Evolutionary conservation across 2,113 vertebrate species (phyloP).

Genomic region (Lasiurus borealis): DNA sequence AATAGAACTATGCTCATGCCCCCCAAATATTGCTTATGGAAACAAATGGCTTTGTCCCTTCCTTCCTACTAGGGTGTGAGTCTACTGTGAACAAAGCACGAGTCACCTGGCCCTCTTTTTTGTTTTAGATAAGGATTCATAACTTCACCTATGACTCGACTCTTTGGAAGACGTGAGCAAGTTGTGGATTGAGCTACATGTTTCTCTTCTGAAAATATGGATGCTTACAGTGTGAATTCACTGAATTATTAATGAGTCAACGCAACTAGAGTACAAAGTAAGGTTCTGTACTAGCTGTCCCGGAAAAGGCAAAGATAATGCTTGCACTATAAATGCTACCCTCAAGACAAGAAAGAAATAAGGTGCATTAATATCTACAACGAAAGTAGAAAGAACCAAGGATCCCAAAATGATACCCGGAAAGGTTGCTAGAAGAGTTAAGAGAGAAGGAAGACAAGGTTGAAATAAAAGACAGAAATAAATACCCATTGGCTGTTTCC

Average conservation of each 20-base stretch:
- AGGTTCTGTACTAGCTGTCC: neutral
- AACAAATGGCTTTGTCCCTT: neutral
- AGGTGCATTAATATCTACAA: neutral
- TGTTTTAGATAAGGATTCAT: neutral
- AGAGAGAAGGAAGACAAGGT: neutral
- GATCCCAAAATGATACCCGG: neutral
- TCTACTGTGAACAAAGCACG: neutral
- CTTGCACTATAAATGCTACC: neutral
- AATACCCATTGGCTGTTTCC: neutral
- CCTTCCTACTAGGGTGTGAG: neutral
- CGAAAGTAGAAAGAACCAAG: neutral
- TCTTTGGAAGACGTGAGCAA: neutral
- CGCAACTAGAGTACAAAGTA: neutral
- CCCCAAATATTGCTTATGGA: neutral
- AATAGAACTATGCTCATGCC: neutral
- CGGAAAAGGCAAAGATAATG: neutral
- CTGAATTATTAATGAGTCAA: neutral
- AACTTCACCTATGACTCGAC: neutral
- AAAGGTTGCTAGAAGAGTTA: neutral
- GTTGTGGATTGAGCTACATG: neutral
- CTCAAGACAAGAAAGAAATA: neutral
- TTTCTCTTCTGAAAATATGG: neutral
- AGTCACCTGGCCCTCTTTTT: neutral
- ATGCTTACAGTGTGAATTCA: neutral
- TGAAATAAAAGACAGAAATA: neutral